These are phyloP conservation scores for Rhizoglyphus robini DNA, from an alignment of 1,140 invertebrate species.

Conservation along the genomic window DNA sequence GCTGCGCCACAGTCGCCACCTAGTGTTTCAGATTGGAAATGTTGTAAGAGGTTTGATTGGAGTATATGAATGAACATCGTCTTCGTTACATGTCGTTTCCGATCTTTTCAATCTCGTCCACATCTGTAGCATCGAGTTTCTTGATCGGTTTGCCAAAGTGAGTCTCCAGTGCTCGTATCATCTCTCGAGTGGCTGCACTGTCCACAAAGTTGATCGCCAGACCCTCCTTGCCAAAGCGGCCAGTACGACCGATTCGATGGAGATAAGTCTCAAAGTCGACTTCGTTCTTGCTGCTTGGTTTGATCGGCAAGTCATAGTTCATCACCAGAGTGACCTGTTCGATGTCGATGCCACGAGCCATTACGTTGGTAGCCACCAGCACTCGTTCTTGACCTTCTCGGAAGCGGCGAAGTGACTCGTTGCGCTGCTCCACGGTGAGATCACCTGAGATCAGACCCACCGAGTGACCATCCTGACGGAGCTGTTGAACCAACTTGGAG, in stretches of 20 bases:
- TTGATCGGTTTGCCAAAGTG: conserved; percentile 78
- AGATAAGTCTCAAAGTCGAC: conserved; percentile 54
- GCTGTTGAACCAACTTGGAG: conserved; percentile 26
- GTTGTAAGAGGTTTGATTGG: too few relatives aligned
- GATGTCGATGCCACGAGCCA: conserved; percentile 65
- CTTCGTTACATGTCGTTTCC: too few relatives aligned
- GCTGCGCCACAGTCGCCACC: too few relatives aligned
- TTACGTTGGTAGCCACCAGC: conserved; percentile 74
- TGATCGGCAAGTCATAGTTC: conserved; percentile 71
- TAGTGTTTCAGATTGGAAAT: too few relatives aligned
- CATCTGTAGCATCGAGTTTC: conserved; percentile 68
- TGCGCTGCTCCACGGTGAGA: conserved; percentile 57
- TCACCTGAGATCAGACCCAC: conserved; percentile 55
- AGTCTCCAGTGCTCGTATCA: conserved; percentile 67
- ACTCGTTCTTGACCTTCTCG: conserved; percentile 61
- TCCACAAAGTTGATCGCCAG: too few relatives aligned
- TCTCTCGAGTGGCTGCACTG: too few relatives aligned
- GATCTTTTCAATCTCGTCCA: conserved; percentile 76
- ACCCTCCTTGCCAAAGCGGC: conserved; percentile 61
- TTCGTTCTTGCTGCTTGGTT: conserved; percentile 75
- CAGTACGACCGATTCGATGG: conserved; percentile 66
- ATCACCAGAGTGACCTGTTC: conserved; percentile 82
- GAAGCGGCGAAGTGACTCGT: conserved; percentile 57
- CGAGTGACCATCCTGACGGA: conserved; percentile 26
- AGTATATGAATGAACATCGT: too few relatives aligned